These are phyloP conservation scores for Sebastolobus altivelis DNA, from an alignment of 2,797 vertebrate species.

Conservation along the genomic window DNA sequence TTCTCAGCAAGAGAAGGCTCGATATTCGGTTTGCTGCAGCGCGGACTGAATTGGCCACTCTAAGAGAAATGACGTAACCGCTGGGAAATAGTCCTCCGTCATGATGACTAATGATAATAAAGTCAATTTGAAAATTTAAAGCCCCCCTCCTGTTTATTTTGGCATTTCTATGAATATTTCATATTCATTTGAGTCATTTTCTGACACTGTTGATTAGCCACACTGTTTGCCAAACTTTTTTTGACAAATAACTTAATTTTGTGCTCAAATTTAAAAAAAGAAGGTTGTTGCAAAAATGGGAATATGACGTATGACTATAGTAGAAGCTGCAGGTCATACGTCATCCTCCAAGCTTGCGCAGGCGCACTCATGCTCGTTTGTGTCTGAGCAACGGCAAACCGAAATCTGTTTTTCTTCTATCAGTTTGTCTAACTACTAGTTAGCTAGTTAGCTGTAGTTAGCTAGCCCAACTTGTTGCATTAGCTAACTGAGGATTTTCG, in stretches of 20 bases:
- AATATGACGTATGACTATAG: too few relatives aligned
- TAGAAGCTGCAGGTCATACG: too few relatives aligned
- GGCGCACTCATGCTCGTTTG: too few relatives aligned
- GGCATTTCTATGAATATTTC: neutral
- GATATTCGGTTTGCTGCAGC: constrained; percentile 22
- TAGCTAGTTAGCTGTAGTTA: too few relatives aligned
- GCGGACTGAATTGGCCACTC: constrained; percentile 13
- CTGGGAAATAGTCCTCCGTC: constrained; percentile 15
- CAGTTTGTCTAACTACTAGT: too few relatives aligned
- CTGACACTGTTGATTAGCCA: neutral
- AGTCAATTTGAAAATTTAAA: constrained; percentile 33
- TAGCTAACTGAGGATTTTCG: too few relatives aligned
- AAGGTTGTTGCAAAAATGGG: too few relatives aligned
- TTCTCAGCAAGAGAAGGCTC: constrained; percentile 33
- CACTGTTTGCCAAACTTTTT: neutral
- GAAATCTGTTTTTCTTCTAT: too few relatives aligned
- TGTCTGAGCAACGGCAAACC: too few relatives aligned
- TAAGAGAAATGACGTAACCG: constrained; percentile 32
- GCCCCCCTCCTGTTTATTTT: neutral
- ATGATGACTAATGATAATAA: constrained; percentile 34
- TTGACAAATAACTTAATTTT: neutral
- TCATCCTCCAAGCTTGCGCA: too few relatives aligned
- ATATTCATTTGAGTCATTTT: neutral
- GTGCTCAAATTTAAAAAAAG: too few relatives aligned
- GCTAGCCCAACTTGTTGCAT: too few relatives aligned